Conservation (phyloP, 2,113 vertebrate genomes). For the Dicrurus megarhynchus region DNA sequence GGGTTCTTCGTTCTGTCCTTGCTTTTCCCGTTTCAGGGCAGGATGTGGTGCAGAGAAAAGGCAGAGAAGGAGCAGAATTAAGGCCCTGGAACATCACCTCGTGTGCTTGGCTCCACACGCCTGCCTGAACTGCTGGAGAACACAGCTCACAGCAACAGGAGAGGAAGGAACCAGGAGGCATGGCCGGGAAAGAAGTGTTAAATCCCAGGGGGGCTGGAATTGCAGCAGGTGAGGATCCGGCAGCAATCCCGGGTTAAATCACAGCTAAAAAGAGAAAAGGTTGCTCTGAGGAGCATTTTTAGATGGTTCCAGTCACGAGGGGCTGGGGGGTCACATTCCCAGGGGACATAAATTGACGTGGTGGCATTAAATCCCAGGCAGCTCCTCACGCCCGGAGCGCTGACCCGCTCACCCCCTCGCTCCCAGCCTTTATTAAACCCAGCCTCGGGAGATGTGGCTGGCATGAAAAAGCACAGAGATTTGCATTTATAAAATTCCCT, state of each 20-base stretch:
- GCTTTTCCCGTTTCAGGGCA: background rate
- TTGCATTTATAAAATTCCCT: background rate
- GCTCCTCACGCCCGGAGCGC: accelerated
- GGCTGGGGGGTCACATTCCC: background rate
- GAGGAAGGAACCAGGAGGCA: background rate
- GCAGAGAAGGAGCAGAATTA: background rate
- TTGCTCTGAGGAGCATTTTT: background rate
- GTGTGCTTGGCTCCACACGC: background rate
- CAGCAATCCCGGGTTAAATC: background rate
- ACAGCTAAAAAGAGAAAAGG: background rate
- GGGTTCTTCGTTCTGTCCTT: background rate
- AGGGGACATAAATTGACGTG: background rate
- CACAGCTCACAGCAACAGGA: background rate
- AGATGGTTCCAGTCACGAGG: accelerated
- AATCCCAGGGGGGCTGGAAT: background rate
- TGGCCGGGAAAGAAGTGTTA: accelerated
- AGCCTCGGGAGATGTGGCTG: background rate
- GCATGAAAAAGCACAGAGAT: background rate
- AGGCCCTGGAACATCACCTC: background rate
- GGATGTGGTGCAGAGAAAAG: background rate
- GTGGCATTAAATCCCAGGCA: background rate
- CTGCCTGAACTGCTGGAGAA: background rate
- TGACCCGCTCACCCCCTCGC: background rate
- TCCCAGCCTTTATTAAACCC: background rate
- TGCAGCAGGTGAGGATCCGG: accelerated